Percentiles rank a stretch among this genome's conserved stretches.
Conservation (phyloP, 2,888 invertebrate species). For the Drosophila paramelanica region DNA sequence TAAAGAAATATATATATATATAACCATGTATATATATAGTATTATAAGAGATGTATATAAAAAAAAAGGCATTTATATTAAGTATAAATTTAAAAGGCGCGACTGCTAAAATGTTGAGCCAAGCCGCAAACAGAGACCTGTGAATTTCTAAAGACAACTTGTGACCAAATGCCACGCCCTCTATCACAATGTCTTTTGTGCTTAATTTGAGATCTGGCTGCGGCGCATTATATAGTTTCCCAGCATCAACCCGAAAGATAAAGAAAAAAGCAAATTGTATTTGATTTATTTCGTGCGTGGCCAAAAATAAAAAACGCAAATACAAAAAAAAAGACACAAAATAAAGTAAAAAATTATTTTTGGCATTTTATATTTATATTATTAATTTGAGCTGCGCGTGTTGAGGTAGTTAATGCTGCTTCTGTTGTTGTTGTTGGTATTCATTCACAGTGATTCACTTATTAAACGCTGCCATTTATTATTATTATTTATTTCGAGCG, state of each 20-base stretch:
- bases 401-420: slow-evolving; percentile 57
- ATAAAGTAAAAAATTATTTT: slow-evolving; percentile 28
- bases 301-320: slow-evolving; percentile 74
- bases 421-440: slow-evolving; percentile 40
- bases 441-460: slow-evolving; percentile 68
- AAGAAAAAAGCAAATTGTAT: slow-evolving; percentile 34
- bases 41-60: slow-evolving; percentile 11
- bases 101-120: slow-evolving; percentile 37
- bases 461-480: slow-evolving; percentile 48
- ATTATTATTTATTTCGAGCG: slow-evolving; percentile 74
- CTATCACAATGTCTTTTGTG: slow-evolving; percentile 32
- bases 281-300: slow-evolving; percentile 75
- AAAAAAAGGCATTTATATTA: slow-evolving; percentile 37
- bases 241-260: neutral
- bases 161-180: slow-evolving; percentile 54
- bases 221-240: slow-evolving; percentile 28
- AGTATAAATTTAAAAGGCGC: slow-evolving; percentile 50
- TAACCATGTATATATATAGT: slow-evolving; percentile 27
- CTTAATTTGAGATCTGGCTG: slow-evolving; percentile 39
- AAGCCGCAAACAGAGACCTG: slow-evolving; percentile 36
- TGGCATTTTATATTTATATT: slow-evolving; percentile 69
- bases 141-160: slow-evolving; percentile 72
- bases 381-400: slow-evolving; percentile 71
- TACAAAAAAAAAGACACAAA: slow-evolving; percentile 7
- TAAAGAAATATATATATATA: slow-evolving; percentile 46